Percentiles rank a stretch among this genome's conserved stretches.
phyloP scores from a whole-genome alignment of 2,888 invertebrate species.

The Tachina fera region DNA sequence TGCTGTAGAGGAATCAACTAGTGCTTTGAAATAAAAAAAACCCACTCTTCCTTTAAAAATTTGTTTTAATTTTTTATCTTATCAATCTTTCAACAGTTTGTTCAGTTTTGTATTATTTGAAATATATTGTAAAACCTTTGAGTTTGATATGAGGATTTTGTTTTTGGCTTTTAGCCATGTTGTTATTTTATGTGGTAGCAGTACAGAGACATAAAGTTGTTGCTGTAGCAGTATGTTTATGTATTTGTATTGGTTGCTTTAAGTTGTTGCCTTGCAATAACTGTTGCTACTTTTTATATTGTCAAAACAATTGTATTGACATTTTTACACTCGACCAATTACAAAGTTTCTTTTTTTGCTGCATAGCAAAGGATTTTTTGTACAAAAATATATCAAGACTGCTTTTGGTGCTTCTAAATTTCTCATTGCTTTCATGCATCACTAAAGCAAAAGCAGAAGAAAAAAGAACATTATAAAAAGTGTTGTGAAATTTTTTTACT shows the following conservation, averaged over 20 bases:
- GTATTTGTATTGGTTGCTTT: not conserved
- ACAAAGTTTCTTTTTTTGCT: not conserved
- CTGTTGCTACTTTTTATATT: conserved; percentile 26
- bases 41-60: not conserved
- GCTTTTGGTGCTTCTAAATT: conserved; percentile 33
- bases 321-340: conserved; percentile 51
- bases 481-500: conserved; percentile 1
- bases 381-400: not conserved
- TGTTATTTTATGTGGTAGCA: not conserved
- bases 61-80: conserved; percentile 28
- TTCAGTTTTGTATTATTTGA: not conserved
- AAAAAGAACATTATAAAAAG: not conserved
- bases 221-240: not conserved
- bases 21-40: not conserved
- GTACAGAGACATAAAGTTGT: not conserved
- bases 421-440: conserved; percentile 54
- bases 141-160: conserved; percentile 6
- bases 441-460: conserved; percentile 1
- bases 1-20: conserved; percentile 2
- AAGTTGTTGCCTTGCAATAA: conserved; percentile 2
- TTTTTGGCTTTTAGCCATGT: conserved; percentile 59
- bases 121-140: conserved; percentile 20
- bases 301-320: conserved; percentile 57
- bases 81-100: conserved; percentile 30
- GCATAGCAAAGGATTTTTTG: not conserved